Evolutionary conservation across 2,888 invertebrate genomes (phyloP), one percentile per base, ranked within the genome.

Genomic region (Phortica magna): DNA sequence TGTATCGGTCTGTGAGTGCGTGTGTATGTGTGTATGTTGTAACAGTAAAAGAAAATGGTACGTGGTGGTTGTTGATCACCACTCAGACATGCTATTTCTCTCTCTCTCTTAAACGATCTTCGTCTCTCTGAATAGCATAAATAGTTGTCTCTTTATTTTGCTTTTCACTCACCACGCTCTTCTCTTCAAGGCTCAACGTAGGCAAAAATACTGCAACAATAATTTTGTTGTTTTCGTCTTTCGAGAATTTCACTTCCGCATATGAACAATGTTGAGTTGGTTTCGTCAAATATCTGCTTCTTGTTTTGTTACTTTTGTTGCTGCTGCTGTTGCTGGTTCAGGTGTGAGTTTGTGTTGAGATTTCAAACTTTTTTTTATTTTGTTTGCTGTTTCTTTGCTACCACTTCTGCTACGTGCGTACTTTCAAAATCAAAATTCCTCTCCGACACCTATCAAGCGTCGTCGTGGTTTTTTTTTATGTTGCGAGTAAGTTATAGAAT

Each of bases 241-340:
- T 81, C 81, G 81, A 85, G 88, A 88, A 85, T 89, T 89, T 87
- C 88, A 88, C 88, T 88, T 88, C 88, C 88, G 89, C 85, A 84
- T 82, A 79, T 77, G 76, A 77, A 73, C 41, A 41, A 73, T n/a
- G 31, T 67, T 67, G 10, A 39, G 12, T 39, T 67, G 67, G 42
- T 59, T 59, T 43, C n/a, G 48, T 19, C 7, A 19, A 12, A 19
- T 12, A 53, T 70, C 31, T 31, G n/a, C 39, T 53, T 53, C 42
- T 57, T 57, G n/a, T n/a, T 22, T 59, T 7, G 41, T 59, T 70
- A 31, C 12, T n/a, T 48, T 68, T 12, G 14, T 19, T 12, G 6
- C n/a, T 55, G 31, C 19, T 42, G 31, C 12, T 39, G 48, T 70
- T 70, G n/a, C 19, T 48, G 12, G n/a, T 39, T 72, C 59, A 59